Evolutionary conservation across 2,888 invertebrate species (phyloP), one percentile per base, ranked within the genome.

Genomic region (Aphidoletes aphidimyza): DNA sequence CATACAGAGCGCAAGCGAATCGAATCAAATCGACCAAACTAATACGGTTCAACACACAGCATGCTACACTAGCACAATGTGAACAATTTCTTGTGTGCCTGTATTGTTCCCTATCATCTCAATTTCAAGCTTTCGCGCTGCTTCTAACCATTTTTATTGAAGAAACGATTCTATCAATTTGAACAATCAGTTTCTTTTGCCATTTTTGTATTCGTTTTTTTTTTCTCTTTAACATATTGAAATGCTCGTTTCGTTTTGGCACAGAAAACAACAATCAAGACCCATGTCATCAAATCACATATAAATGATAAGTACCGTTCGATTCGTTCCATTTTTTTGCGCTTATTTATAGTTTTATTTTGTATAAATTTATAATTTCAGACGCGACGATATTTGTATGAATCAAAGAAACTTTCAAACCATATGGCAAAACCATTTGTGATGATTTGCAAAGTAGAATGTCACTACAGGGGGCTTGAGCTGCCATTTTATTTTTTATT

Each of bases 71-170:
- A n/a, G n/a, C n/a, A n/a, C n/a, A n/a, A n/a, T n/a, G n/a, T n/a
- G n/a, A n/a, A n/a, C n/a, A n/a, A n/a, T n/a, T n/a, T n/a, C n/a
- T n/a, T n/a, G n/a, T n/a, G n/a, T n/a, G n/a, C 30, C 26, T 69
- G 69, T 34, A 69, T 69, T 69, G 69, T 69, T 69, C 30, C 14
- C 69, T n/a, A 69, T 69, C 69, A 69, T 69, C 69, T 69, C 69
- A 69, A 69, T 69, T 69, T 69, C 69, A n/a, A 69, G 3, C 54
- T 42, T 42, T n/a, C 54, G n/a, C 14, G 22, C 22, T 30, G 30
- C 30, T 69, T 69, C 14, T 69, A 11, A 69, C 2, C 2, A 30
- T 69, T 69, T 69, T 30, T 69, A 11, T 54, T 26, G 14, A 34
- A 30, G 14, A 6, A 69, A 69, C 69, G 2, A 69, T 69, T 69